phyloP scores from a whole-genome alignment of 2,797 vertebrate genomes.

The Natrix natrix region DNA sequence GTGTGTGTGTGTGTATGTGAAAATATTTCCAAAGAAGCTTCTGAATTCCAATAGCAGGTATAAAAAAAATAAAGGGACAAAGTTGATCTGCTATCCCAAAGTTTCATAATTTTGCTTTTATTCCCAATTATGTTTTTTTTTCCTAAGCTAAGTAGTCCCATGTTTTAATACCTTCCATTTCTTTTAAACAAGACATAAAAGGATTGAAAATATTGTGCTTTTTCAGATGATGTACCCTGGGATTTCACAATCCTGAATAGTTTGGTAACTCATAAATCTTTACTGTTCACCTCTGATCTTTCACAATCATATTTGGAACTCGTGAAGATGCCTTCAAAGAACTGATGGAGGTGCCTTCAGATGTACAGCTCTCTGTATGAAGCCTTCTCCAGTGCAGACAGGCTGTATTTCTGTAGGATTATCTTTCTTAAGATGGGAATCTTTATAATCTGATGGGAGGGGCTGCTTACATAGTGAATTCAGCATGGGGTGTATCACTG shows the following conservation, averaged over 20 bases:
- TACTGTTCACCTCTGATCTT: background rate
- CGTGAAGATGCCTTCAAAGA: background rate
- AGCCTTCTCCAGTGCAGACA: background rate
- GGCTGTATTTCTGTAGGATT: background rate
- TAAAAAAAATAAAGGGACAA: background rate
- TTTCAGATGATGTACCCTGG: background rate
- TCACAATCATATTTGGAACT: background rate
- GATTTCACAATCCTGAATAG: background rate
- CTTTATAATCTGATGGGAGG: background rate
- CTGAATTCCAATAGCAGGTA: background rate
- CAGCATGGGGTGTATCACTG: background rate
- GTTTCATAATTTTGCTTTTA: background rate
- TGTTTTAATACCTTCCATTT: background rate
- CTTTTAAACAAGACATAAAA: background rate
- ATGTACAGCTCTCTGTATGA: background rate
- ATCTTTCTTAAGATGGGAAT: background rate
- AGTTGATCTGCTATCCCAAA: background rate
- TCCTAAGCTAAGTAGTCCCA: background rate
- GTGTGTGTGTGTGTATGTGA: background rate
- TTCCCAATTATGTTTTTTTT: background rate
- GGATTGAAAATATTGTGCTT: background rate
- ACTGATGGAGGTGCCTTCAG: background rate
- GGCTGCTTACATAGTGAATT: background rate
- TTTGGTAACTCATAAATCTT: background rate
- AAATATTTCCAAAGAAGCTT: background rate